phyloP scores from a whole-genome alignment of 2,113 vertebrate genomes.

The Perca fluviatilis region DNA sequence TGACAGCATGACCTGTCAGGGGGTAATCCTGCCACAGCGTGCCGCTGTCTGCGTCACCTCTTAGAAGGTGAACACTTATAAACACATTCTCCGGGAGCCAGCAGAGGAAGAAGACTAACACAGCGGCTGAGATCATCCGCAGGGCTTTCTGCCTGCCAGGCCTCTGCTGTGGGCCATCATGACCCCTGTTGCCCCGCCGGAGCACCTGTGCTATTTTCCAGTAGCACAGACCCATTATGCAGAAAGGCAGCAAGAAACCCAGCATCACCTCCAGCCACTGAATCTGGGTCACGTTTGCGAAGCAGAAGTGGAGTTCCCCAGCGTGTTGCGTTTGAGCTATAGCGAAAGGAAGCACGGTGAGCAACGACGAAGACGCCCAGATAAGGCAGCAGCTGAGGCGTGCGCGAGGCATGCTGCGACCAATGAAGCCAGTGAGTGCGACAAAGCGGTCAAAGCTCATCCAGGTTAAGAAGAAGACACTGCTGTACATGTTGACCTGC shows the following conservation, averaged over 20 bases:
- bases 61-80: conserved; percentile 89
- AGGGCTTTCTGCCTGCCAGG: conserved; percentile 90
- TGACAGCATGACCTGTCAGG: conserved; percentile 89
- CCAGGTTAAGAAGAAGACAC: conserved; percentile 95
- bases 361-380: conserved; percentile 87
- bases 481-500: conserved; percentile 97
- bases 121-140: conserved; percentile 91
- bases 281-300: conserved; percentile 90
- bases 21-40: conserved; percentile 90
- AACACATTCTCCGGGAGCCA: conserved; percentile 94
- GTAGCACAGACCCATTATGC: conserved; percentile 91
- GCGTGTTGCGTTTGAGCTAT: conserved; percentile 87
- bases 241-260: conserved; percentile 92
- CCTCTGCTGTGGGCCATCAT: conserved; percentile 72
- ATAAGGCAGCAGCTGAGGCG: conserved; percentile 90
- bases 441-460: conserved; percentile 95
- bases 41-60: conserved; percentile 75
- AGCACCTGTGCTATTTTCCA: conserved; percentile 88
- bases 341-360: conserved; percentile 90
- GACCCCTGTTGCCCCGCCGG: conserved; percentile 79
- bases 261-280: conserved; percentile 94
- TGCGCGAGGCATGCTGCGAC: conserved; percentile 82
- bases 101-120: conserved; percentile 93
- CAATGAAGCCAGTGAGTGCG: conserved; percentile 86
- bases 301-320: conserved; percentile 90